These are phyloP conservation scores for Drosophila putrida DNA, from an alignment of 2,888 invertebrate genomes.

Conservation along the genomic window DNA sequence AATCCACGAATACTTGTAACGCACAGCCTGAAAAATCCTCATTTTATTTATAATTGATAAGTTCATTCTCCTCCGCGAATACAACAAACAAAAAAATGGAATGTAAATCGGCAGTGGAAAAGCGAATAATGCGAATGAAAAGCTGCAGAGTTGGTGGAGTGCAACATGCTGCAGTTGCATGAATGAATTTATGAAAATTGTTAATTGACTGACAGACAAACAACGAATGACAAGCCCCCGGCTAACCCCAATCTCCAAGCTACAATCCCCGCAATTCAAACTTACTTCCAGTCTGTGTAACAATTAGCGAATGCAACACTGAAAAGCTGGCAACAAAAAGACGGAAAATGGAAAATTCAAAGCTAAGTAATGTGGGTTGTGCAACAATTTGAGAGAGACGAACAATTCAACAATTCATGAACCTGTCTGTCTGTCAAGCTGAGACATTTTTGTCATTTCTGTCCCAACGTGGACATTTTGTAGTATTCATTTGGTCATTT, in stretches of 20 bases:
- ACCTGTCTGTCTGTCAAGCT: conserved; percentile 45
- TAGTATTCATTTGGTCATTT: conserved; percentile 26
- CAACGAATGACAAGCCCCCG: conserved; percentile 24
- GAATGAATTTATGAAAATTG: conserved; percentile 67
- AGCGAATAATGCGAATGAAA: conserved; percentile 11
- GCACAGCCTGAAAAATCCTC: conserved; percentile 6
- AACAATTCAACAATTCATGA: conserved; percentile 64
- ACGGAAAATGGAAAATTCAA: conserved; percentile 19
- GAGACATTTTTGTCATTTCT: conserved; percentile 16
- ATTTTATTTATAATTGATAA: conserved; percentile 48
- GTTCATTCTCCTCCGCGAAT: conserved; percentile 23
- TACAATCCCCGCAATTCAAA: conserved; percentile 5
- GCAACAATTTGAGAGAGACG: background rate
- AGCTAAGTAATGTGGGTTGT: conserved; percentile 17
- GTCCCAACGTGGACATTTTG: conserved; percentile 35
- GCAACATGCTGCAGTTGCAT: conserved; percentile 41
- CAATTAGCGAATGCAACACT: conserved; percentile 57
- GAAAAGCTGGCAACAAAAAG: conserved; percentile 41
- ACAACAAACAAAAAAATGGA: conserved; percentile 36
- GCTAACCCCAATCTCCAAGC: conserved; percentile 12
- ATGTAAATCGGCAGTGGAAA: conserved; percentile 38
- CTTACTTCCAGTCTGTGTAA: conserved; percentile 21
- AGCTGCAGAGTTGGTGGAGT: conserved; percentile 7
- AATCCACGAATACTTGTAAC: background rate
- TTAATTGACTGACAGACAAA: conserved; percentile 72